Conservation (phyloP, 2,888 invertebrate species). For the Phasia obesa region DNA sequence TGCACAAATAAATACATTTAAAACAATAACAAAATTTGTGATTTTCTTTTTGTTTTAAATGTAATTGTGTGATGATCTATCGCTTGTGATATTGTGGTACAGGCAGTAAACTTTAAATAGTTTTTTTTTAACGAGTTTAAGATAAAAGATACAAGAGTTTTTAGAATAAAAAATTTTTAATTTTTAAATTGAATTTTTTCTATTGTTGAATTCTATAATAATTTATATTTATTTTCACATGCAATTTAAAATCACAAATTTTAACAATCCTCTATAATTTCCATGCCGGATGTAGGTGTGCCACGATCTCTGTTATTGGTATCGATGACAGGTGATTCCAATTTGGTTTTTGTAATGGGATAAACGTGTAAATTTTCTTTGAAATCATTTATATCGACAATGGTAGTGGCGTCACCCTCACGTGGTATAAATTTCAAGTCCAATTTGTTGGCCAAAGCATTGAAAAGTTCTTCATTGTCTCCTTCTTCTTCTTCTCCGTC, state of each 20-base stretch:
- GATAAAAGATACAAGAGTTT: too few relatives aligned
- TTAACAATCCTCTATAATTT: conserved; percentile 75
- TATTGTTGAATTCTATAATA: background rate
- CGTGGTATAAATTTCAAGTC: conserved; percentile 76
- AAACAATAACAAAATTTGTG: too few relatives aligned
- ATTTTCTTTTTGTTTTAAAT: too few relatives aligned
- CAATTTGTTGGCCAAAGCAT: conserved; percentile 76
- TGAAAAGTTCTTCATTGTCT: conserved; percentile 73
- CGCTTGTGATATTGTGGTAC: too few relatives aligned
- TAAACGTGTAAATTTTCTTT: conserved; percentile 78
- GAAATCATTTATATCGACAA: conserved; percentile 77
- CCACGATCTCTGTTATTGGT: conserved; percentile 41
- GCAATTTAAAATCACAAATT: conserved; percentile 42
- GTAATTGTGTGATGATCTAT: too few relatives aligned
- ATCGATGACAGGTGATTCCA: conserved; percentile 66
- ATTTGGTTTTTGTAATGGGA: conserved; percentile 76
- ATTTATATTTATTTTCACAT: conserved; percentile 17
- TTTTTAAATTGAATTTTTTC: conserved; percentile 47
- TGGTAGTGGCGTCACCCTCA: conserved; percentile 77
- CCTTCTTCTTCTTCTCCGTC: too few relatives aligned
- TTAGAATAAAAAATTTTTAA: conserved; percentile 22
- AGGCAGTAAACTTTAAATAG: too few relatives aligned
- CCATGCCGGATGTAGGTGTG: conserved; percentile 60
- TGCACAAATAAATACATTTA: too few relatives aligned
- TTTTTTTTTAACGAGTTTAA: too few relatives aligned